A percentile compares a stretch with the other conserved stretches of the same genome.
Conservation (phyloP, 2,113 vertebrate species). For the Leiothrix lutea region DNA sequence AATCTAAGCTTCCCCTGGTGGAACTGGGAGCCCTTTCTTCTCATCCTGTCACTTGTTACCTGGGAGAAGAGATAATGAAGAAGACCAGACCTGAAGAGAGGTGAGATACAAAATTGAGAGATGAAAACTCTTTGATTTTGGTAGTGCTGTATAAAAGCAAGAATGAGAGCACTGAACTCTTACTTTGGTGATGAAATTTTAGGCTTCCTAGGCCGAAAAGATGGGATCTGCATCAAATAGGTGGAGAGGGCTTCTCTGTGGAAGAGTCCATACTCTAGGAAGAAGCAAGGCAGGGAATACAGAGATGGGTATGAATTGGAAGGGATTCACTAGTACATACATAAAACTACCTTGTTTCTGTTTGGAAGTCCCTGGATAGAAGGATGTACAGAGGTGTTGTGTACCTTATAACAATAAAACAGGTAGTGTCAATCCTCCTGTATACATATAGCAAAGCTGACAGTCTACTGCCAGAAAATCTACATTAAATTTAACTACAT, state of each 20-base stretch:
- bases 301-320: neutral
- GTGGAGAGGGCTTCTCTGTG: neutral
- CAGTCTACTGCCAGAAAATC: neutral
- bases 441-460: neutral
- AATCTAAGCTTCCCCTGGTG: neutral
- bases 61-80: neutral
- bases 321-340: neutral
- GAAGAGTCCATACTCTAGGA: neutral
- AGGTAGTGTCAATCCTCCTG: fast-evolving
- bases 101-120: neutral
- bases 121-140: neutral
- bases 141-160: neutral
- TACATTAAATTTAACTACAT: neutral
- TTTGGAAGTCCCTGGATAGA: neutral
- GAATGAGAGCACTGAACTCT: neutral
- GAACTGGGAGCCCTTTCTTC: neutral
- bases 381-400: neutral
- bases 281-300: neutral
- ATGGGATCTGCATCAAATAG: neutral
- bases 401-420: neutral
- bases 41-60: neutral
- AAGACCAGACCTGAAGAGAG: neutral
- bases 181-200: neutral
- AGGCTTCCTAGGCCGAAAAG: neutral
- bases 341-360: neutral